These are phyloP conservation scores for Fistularia tabacaria DNA, from an alignment of 2,797 vertebrate species.

Conservation along the genomic window DNA sequence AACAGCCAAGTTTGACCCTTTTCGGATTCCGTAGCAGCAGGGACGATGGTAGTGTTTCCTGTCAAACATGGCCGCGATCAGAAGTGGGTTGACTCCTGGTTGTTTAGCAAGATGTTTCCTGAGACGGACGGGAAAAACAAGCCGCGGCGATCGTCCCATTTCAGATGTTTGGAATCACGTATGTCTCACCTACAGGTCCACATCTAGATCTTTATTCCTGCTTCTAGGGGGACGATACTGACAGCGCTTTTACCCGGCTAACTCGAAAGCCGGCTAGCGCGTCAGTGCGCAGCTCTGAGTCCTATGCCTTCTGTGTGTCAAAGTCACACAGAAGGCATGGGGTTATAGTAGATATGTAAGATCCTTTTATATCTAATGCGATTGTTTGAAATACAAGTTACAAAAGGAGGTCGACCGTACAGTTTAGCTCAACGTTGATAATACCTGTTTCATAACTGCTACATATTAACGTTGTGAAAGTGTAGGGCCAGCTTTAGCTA, in stretches of 20 bases:
- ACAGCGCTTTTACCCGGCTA: constrained; percentile 9
- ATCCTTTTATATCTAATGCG: too few relatives aligned
- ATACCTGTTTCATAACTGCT: too few relatives aligned
- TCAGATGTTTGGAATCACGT: constrained; percentile 50
- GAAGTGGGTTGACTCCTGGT: constrained; percentile 55
- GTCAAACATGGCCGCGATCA: constrained; percentile 73
- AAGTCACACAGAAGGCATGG: constrained; percentile 47
- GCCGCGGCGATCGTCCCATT: constrained; percentile 12
- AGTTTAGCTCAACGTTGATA: too few relatives aligned
- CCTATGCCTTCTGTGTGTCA: constrained; percentile 51
- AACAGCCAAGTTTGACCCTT: constrained; percentile 19
- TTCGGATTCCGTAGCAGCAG: constrained; percentile 44
- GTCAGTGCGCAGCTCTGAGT: constrained; percentile 1
- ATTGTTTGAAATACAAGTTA: background rate
- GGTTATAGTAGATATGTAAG: too few relatives aligned
- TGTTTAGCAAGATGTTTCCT: constrained; percentile 64
- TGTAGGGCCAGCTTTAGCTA: too few relatives aligned
- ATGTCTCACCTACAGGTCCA: constrained; percentile 13
- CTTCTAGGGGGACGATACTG: background rate
- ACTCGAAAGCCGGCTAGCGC: constrained; percentile 44
- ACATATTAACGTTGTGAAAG: too few relatives aligned
- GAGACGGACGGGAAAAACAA: constrained; percentile 38
- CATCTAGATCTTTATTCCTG: accelerated
- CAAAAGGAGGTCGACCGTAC: too few relatives aligned
- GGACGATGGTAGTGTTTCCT: background rate